These are phyloP conservation scores for Aleiodes leptofemur DNA, from an alignment of 2,888 invertebrate genomes.

Conservation along the genomic window DNA sequence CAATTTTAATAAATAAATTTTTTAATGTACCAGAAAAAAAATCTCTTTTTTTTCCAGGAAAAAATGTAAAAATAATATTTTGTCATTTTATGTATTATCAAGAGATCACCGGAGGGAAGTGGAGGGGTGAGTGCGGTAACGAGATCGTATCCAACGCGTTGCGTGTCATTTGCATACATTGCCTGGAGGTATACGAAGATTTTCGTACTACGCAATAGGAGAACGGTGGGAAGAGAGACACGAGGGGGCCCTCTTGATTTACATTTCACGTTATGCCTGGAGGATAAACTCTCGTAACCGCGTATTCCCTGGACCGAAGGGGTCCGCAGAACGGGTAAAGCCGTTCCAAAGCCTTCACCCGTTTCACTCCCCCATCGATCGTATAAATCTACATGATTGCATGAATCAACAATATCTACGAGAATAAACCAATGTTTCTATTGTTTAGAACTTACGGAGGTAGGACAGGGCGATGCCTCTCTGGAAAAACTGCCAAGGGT, in stretches of 20 bases:
- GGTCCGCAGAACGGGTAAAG: conserved; percentile 20
- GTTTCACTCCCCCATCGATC: not conserved
- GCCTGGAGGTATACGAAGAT: conserved; percentile 63
- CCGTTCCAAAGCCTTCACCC: not conserved
- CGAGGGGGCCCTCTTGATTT: conserved; percentile 58
- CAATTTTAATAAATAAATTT: not conserved
- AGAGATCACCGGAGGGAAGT: conserved; percentile 1
- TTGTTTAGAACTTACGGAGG: conserved; percentile 63
- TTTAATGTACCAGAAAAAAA: not conserved
- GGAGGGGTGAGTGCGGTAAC: conserved; percentile 58
- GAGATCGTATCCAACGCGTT: conserved; percentile 67
- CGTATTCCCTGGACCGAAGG: conserved; percentile 39
- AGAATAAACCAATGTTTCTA: not conserved
- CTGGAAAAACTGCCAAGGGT: conserved; percentile 74
- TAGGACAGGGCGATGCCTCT: conserved; percentile 69
- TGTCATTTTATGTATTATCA: conserved; percentile 17
- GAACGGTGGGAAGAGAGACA: conserved; percentile 52
- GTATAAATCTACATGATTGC: conserved; percentile 11
- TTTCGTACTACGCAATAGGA: conserved; percentile 59
- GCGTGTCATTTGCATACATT: conserved; percentile 72
- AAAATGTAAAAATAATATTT: conserved; percentile 14
- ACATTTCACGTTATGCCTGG: conserved; percentile 60
- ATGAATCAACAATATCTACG: conserved; percentile 9
- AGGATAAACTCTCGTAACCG: conserved; percentile 48
- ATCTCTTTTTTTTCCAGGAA: not conserved